Base-by-base conservation (phyloP, 2,888 invertebrate genomes). In the Pyrrhosoma nymphula region DNA sequence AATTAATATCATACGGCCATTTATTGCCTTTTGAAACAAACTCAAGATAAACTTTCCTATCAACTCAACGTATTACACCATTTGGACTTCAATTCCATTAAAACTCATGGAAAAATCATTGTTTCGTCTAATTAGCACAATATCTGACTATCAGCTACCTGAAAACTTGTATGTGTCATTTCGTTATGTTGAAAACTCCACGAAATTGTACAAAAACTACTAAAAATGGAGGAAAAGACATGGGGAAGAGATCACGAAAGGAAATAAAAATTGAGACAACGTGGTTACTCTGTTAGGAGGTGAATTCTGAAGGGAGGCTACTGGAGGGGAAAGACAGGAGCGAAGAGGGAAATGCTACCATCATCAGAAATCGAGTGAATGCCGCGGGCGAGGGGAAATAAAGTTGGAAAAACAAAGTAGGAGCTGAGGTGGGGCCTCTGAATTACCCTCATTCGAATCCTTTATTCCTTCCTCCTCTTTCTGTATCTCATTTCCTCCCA, bases 331-430 rank as follows among this genome's bases (percentile, higher is more conserved):
- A 14, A 30, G 82, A 35, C 8, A 4, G 35, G 30, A 35, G 82
- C 3, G 30, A 35, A n/a, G 69, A 26, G 23, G 0, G 82, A 82
- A 82, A 47, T 47, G 75, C 47, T n/a, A 47, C 55, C 69, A 93
- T 93, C 93, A 93, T 93, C 93, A 93, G 47, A 26, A 75, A 75
- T 93, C 69, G 69, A 93, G 69, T 93, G 93, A 93, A 93, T 93
- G 39, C 69, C 93, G 63, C 47, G 47, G 69, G 93, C 69, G 39
- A 69, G 47, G 47, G 30, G 93, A 69, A 93, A 82, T 69, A 69
- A 93, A 93, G 93, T 93, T 75, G 75, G 47, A 55, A 69, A 93
- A 93, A 93, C 93, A 93, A 93, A 93, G 93, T 93, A 69, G 93
- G 93, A 63, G 63, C 63, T 91, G 63, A 91, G 93, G 69, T 60